Conservation (phyloP, 2,888 invertebrate species). For the Trissolcus japonicus region DNA sequence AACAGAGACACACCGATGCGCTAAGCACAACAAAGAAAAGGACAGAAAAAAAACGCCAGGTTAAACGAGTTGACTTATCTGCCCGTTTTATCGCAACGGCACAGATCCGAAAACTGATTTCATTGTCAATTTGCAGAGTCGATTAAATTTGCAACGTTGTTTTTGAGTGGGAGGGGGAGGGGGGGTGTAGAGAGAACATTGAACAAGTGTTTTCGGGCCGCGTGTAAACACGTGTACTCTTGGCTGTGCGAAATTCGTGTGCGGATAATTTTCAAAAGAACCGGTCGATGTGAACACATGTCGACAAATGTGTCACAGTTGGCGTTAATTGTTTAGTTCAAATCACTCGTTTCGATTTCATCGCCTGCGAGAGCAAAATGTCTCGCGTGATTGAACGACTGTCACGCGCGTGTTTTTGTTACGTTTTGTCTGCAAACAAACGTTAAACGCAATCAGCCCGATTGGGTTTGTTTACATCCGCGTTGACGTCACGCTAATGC, state of each 20-base stretch:
- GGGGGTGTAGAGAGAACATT: too few relatives aligned
- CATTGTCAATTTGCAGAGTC: neutral
- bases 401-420: neutral
- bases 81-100: too few relatives aligned
- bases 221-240: conserved; percentile 10
- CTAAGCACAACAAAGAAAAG: too few relatives aligned
- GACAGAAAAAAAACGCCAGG: too few relatives aligned
- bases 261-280: conserved; percentile 20
- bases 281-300: conserved; percentile 29
- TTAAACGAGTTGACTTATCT: too few relatives aligned
- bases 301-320: conserved; percentile 26
- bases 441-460: neutral
- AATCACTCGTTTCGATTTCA: conserved; percentile 21
- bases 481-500: neutral
- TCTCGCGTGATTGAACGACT: neutral
- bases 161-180: too few relatives aligned
- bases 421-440: neutral
- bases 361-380: neutral
- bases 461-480: neutral
- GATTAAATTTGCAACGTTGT: conserved; percentile 1
- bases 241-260: conserved; percentile 9
- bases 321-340: conserved; percentile 22
- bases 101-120: too few relatives aligned
- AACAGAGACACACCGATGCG: too few relatives aligned
- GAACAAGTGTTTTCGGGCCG: neutral